These are phyloP conservation scores for Daktulosphaira vitifoliae DNA, from an alignment of 1,140 invertebrate genomes.

Conservation along the genomic window DNA sequence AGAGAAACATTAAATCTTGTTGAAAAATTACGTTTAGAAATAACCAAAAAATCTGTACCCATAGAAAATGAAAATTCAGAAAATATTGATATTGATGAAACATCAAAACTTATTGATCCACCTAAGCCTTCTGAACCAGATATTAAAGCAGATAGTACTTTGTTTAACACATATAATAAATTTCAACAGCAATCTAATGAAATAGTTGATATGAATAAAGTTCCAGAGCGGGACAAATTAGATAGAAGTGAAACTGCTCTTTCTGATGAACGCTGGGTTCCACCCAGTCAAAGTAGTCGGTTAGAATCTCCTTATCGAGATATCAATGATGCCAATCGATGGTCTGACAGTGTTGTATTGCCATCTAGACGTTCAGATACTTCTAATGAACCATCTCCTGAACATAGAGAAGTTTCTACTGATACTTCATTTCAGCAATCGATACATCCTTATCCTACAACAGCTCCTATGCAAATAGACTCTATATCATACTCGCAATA, in stretches of 20 bases:
- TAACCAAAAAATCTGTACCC: slow-evolving; percentile 44
- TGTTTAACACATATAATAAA: slow-evolving; percentile 29
- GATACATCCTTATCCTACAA: slow-evolving; percentile 16
- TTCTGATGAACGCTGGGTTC: slow-evolving; percentile 57
- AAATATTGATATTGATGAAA: slow-evolving; percentile 22
- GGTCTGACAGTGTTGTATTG: slow-evolving; percentile 62
- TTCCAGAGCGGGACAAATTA: slow-evolving; percentile 43
- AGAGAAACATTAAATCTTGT: slow-evolving; percentile 68
- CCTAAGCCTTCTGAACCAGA: slow-evolving; percentile 27
- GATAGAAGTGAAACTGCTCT: slow-evolving; percentile 45
- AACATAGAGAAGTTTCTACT: slow-evolving; percentile 34
- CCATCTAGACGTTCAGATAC: slow-evolving; percentile 44
- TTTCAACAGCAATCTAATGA: slow-evolving; percentile 23
- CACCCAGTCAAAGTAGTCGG: slow-evolving; percentile 47
- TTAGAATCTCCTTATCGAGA: slow-evolving; percentile 54
- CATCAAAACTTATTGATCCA: slow-evolving; percentile 1
- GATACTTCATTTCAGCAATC: slow-evolving; percentile 37
- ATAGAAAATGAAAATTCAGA: slow-evolving; percentile 20
- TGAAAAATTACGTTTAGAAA: slow-evolving; percentile 61
- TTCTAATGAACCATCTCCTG: slow-evolving; percentile 32
- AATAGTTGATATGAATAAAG: slow-evolving; percentile 35
- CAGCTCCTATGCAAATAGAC: slow-evolving; percentile 21
- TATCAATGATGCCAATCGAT: slow-evolving; percentile 50
- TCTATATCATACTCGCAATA: slow-evolving; percentile 14
- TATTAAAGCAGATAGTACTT: slow-evolving; percentile 23